Conservation (phyloP, 1,140 invertebrate genomes). For the Holotrichia oblita region DNA sequence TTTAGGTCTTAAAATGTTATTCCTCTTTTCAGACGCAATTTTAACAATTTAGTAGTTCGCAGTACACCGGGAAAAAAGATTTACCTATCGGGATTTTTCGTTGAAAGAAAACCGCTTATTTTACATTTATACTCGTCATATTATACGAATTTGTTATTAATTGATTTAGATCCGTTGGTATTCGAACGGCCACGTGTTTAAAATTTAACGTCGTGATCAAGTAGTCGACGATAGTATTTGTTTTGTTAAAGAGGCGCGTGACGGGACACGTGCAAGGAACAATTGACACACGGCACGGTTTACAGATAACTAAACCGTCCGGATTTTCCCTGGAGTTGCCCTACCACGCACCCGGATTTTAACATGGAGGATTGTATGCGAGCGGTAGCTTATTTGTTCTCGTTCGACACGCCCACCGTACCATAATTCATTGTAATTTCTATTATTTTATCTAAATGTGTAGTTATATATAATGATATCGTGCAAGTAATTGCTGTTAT, state of each 20-base stretch:
- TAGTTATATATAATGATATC: background rate
- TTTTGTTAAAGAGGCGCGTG: conserved; percentile 42
- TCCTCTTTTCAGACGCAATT: conserved; percentile 19
- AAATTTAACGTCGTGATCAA: conserved; percentile 21
- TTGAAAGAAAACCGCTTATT: background rate
- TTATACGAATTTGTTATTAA: background rate
- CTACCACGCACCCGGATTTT: conserved; percentile 27
- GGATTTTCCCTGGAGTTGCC: conserved; percentile 43
- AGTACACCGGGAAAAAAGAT: conserved; percentile 41
- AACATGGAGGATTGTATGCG: background rate
- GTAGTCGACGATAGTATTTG: conserved; percentile 38
- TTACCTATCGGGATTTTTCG: background rate
- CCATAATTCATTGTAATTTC: background rate
- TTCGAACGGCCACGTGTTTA: background rate
- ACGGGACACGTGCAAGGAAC: conserved; percentile 42
- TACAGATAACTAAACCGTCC: conserved; percentile 42
- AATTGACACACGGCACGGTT: conserved; percentile 45
- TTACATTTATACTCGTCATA: background rate
- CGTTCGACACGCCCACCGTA: conserved; percentile 12
- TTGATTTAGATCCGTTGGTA: background rate
- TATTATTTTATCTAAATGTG: conserved; percentile 4
- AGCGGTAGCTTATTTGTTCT: conserved; percentile 11
- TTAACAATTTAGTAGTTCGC: background rate
- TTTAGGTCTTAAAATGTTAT: conserved; percentile 42
- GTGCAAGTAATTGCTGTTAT: background rate